These are phyloP conservation scores for Drosophila bocqueti DNA, from an alignment of 1,140 invertebrate species.

Conservation along the genomic window DNA sequence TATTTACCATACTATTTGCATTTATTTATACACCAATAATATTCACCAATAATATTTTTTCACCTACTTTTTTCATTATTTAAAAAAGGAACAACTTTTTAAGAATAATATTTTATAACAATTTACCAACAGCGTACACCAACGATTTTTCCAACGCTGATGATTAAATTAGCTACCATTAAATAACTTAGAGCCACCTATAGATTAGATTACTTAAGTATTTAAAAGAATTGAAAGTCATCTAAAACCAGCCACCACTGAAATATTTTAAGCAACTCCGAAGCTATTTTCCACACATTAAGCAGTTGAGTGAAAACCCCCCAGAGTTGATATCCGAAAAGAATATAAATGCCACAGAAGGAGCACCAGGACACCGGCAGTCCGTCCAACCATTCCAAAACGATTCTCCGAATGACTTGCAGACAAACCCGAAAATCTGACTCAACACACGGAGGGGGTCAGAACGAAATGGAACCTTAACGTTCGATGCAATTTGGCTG, in stretches of 20 bases:
- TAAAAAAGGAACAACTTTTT: no score
- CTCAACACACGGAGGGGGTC: constrained; percentile 19
- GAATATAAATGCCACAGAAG: constrained; percentile 13
- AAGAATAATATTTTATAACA: not conserved
- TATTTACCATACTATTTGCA: no score
- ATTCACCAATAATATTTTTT: not conserved
- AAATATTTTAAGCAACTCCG: constrained; percentile 2
- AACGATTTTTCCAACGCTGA: not conserved
- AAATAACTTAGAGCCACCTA: no score
- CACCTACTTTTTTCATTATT: no score
- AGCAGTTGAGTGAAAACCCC: constrained; percentile 14
- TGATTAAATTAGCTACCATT: no score
- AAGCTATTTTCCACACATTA: constrained; percentile 13
- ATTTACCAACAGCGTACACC: not conserved
- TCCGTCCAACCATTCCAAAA: constrained; percentile 5
- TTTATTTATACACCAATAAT: no score
- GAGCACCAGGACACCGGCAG: constrained; percentile 2
- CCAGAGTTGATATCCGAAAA: not conserved
- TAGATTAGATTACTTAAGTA: not conserved
- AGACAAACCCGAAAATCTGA: constrained; percentile 33
- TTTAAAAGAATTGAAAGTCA: not conserved
- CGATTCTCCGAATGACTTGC: constrained; percentile 34
- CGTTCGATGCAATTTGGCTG: constrained; percentile 71
- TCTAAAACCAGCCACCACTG: not conserved
- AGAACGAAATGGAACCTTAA: constrained; percentile 52